These are phyloP conservation scores for Sisor rabdophorus DNA, from an alignment of 2,113 vertebrate species.

Conservation along the genomic window DNA sequence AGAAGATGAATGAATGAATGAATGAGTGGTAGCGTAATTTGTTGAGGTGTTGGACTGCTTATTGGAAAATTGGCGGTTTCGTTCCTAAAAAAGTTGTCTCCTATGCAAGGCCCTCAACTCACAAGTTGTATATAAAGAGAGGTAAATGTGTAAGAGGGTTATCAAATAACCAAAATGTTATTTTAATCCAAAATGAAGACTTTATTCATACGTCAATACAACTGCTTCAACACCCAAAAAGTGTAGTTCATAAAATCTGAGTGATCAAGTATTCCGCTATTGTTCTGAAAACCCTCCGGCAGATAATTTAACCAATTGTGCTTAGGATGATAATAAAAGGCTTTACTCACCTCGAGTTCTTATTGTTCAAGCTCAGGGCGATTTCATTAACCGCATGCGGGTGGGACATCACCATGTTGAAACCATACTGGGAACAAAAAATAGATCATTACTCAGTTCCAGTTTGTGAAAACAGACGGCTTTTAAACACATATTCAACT, in stretches of 20 bases:
- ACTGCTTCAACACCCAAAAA: conserved; percentile 50
- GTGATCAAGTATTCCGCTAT: conserved; percentile 54
- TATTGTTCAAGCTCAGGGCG: conserved; percentile 95
- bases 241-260: conserved; percentile 58
- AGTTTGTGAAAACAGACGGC: not conserved
- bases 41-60: too few relatives aligned
- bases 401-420: conserved; percentile 98
- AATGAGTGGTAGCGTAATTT: too few relatives aligned
- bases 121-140: too few relatives aligned
- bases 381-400: conserved; percentile 96
- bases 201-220: conserved; percentile 55
- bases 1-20: too few relatives aligned
- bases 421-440: conserved; percentile 80
- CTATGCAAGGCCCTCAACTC: too few relatives aligned
- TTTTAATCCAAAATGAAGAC: conserved; percentile 46
- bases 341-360: conserved; percentile 84
- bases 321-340: conserved; percentile 19
- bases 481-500: not conserved
- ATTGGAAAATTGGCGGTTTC: too few relatives aligned
- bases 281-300: conserved; percentile 27
- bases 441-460: not conserved
- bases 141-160: too few relatives aligned
- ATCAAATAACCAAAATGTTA: too few relatives aligned
- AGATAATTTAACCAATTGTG: conserved; percentile 1
- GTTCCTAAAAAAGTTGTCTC: too few relatives aligned